phyloP scores from a whole-genome alignment of 2,113 vertebrate genomes.

The Myxocyprinus asiaticus region DNA sequence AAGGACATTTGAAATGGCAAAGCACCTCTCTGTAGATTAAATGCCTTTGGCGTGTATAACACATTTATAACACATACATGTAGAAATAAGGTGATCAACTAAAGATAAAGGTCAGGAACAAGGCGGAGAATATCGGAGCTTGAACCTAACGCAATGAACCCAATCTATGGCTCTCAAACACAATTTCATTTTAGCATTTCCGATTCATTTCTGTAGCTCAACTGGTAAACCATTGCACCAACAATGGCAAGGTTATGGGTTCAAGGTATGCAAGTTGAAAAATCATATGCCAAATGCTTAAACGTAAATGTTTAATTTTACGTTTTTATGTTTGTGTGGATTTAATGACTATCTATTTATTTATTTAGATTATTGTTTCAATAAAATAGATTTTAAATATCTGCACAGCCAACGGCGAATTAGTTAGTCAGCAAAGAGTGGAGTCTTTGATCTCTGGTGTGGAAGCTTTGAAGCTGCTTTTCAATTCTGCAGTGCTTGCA shows the following conservation, averaged over 20 bases:
- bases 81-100: too few species aligned
- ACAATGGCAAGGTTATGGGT: too few species aligned
- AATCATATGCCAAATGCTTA: too few species aligned
- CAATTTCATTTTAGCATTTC: slow-evolving; percentile 7
- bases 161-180: not conserved
- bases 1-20: not conserved
- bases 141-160: not conserved
- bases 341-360: slow-evolving; percentile 27
- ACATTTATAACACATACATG: not conserved
- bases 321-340: slow-evolving; percentile 26
- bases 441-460: slow-evolving; percentile 13
- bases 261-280: too few species aligned
- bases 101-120: slow-evolving; percentile 18
- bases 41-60: not conserved
- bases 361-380: slow-evolving; percentile 1
- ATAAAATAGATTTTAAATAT: slow-evolving; percentile 21
- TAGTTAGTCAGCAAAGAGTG: slow-evolving; percentile 14
- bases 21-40: slow-evolving; percentile 3
- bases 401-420: not conserved
- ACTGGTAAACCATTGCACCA: too few species aligned
- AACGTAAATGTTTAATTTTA: not conserved
- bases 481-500: slow-evolving; percentile 33
- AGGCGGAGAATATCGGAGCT: not conserved
- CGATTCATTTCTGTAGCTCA: not conserved
- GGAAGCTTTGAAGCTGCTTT: slow-evolving; percentile 6